phyloP scores from a whole-genome alignment of 2,797 vertebrate genomes.

The Bovichtus variegatus region DNA sequence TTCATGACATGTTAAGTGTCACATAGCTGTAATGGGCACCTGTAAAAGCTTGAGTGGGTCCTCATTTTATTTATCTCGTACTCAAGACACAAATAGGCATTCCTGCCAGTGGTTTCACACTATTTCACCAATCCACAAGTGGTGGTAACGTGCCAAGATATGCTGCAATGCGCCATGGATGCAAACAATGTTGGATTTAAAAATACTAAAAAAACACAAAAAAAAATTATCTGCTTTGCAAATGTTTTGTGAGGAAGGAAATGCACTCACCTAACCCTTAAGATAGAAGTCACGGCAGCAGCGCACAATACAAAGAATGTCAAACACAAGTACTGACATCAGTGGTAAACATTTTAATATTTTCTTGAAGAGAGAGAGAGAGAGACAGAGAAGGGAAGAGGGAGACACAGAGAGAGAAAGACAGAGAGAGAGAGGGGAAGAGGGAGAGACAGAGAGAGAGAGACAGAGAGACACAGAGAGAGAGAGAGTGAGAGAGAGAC shows the following conservation, averaged over 20 bases:
- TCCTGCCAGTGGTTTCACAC: background rate
- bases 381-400: too few relatives aligned
- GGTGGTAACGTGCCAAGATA: background rate
- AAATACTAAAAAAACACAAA: background rate
- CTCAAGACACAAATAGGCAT: too few relatives aligned
- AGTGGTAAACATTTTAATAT: background rate
- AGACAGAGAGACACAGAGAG: too few relatives aligned
- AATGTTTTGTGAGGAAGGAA: background rate
- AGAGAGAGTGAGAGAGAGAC: too few relatives aligned
- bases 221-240: too few relatives aligned
- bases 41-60: background rate
- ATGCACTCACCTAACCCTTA: background rate
- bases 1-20: background rate
- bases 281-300: background rate
- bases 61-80: too few relatives aligned
- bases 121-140: background rate
- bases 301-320: too few relatives aligned
- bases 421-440: too few relatives aligned
- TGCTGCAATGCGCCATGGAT: background rate
- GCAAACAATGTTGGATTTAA: background rate
- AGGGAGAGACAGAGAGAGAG: too few relatives aligned
- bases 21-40: background rate
- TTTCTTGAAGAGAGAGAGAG: constrained; percentile 20
- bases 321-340: too few relatives aligned
- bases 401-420: too few relatives aligned